Evolutionary conservation across 2,797 vertebrate genomes (phyloP), one percentile per base, ranked within the genome.

Genomic region (Taenioides sp.): DNA sequence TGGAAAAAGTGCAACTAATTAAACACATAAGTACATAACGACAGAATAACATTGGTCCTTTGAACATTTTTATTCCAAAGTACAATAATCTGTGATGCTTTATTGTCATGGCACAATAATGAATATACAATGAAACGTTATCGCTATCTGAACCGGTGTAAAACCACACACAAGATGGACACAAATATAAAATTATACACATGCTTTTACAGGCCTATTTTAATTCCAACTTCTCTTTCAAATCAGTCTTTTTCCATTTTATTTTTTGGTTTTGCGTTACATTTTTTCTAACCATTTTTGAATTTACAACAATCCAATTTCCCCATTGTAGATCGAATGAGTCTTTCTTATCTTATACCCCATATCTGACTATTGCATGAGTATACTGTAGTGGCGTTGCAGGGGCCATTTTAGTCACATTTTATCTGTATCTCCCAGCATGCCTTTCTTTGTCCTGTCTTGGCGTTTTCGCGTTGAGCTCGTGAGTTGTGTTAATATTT

Each of bases 401-500:
- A 43, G 58, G 34, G 67, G 20, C 61, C 72, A 70, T 84, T 86
- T 89, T 86, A 85, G 85, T 89, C 86, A 86, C 85, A 87, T 82
- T 75, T 86, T 84, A 83, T 87, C 80, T 79, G 25, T 49, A 37
- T 74, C 77, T 72, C 84, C 75, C 78, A 71, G 65, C 23, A 17
- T 77, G 18, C 66, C 59, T 70, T 27, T 7, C 57, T 85, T 87
- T 78, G 73, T 87, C 84, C 81, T 69, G 67, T 25, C 75, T 80
- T 67, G 58, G 12, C 43, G 43, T 50, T 18, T 84, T 18, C 3
- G 28, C 85, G 74, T 76, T 65, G 80, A 52, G 84, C 84, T 85
- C 65, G 79, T 70, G 72, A 71, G 84, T 80, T 85, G 80, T 17
- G 78, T 93, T 89, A 92, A 92, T 93, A 92, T 93, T 92, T 93